Evolutionary conservation across 2,113 vertebrate genomes (phyloP).

Genomic region (Crocuta crocuta): DNA sequence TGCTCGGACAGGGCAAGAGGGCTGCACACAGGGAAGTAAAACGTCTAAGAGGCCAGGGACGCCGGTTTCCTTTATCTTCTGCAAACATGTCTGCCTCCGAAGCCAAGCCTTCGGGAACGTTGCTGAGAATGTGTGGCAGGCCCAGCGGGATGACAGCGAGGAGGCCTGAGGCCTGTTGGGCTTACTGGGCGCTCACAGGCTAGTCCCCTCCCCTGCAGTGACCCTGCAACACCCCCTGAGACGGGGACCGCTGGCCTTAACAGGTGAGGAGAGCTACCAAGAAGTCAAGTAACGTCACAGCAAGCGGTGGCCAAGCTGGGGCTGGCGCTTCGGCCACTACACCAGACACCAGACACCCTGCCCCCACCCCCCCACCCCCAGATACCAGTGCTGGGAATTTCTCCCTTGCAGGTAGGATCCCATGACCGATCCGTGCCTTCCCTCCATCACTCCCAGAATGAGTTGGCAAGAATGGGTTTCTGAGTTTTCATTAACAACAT

Average conservation of each 20-base stretch:
- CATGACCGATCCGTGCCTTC: not conserved
- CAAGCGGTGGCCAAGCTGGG: not conserved
- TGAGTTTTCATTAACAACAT: not conserved
- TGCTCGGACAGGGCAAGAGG: not conserved
- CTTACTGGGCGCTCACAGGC: fast-evolving
- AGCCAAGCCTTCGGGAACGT: not conserved
- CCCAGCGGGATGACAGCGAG: not conserved
- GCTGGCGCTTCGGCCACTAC: not conserved
- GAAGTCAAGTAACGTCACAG: not conserved
- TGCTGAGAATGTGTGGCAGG: not conserved
- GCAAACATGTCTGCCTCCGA: not conserved
- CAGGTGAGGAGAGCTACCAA: not conserved
- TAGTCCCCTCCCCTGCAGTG: too few relatives aligned
- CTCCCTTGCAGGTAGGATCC: not conserved
- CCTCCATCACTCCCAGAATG: not conserved
- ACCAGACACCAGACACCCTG: not conserved
- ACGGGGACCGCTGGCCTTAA: not conserved
- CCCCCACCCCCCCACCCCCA: not conserved
- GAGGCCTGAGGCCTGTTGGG: not conserved
- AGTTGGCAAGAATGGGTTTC: not conserved
- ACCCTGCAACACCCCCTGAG: not conserved
- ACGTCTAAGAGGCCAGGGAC: not conserved
- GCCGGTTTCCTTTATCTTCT: not conserved
- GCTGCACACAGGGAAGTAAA: constrained; percentile 7
- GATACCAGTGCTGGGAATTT: not conserved